Percentiles rank a stretch among this genome's conserved stretches.
Evolutionary conservation across 2,113 vertebrate genomes (phyloP).

Genomic region (Esox niger): DNA sequence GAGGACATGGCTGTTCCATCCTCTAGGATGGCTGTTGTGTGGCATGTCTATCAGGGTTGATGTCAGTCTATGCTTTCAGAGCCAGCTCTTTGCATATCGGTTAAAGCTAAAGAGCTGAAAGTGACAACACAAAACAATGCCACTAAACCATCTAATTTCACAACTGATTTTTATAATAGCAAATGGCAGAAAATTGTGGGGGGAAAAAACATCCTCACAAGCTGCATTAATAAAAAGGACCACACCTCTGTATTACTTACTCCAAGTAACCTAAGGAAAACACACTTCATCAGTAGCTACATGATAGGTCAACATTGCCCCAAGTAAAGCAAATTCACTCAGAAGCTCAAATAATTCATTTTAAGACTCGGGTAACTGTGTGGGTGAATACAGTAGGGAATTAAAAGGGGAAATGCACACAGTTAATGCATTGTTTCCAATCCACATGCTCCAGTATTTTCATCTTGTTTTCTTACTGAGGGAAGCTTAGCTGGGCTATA

Average conservation of each 20-base stretch:
- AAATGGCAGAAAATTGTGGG: slow-evolving; percentile 40
- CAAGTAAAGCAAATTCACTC: slow-evolving; percentile 16
- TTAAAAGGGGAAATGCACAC: slow-evolving; percentile 8
- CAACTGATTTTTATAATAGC: slow-evolving; percentile 38
- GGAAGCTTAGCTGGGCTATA: too few species aligned
- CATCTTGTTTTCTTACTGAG: neutral
- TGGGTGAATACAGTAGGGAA: slow-evolving; percentile 25
- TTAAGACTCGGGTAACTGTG: slow-evolving; percentile 17
- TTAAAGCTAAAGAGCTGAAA: slow-evolving; percentile 37
- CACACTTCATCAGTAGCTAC: slow-evolving; percentile 15
- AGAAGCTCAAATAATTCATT: slow-evolving; percentile 11
- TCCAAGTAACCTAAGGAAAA: neutral
- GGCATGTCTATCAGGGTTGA: slow-evolving; percentile 4
- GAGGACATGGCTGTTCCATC: too few species aligned
- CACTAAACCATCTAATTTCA: slow-evolving; percentile 17
- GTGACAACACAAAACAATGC: slow-evolving; percentile 51
- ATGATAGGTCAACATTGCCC: slow-evolving; percentile 8
- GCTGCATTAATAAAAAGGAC: neutral
- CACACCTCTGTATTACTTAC: neutral
- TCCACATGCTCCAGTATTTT: slow-evolving; percentile 16
- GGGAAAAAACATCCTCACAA: too few species aligned
- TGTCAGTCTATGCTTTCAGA: slow-evolving; percentile 50
- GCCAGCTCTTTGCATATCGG: slow-evolving; percentile 64
- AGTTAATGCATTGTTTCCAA: neutral
- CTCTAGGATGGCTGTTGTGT: too few species aligned